Evolutionary conservation across 2,113 vertebrate genomes (phyloP), one percentile per base, ranked within the genome.

Genomic region (Dicrurus megarhynchus): DNA sequence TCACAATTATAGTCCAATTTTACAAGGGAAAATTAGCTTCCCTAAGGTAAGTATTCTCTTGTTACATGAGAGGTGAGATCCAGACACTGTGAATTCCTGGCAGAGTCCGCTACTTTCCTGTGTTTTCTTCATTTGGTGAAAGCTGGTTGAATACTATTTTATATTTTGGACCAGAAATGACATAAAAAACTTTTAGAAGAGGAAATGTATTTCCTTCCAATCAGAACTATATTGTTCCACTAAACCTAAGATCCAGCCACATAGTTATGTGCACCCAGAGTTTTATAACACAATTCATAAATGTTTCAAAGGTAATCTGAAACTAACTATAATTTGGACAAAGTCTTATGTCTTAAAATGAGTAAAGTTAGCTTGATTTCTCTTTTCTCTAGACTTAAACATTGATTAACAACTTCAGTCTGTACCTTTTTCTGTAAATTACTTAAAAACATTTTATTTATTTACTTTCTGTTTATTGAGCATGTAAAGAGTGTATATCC

Each of bases 11-110:
- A 92, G 53, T 19, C 49, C 53, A 92, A 57, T 82, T 96, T 97
- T 95, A 95, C 69, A 93, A 93, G 94, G 95, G 76, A 97, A 97
- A 97, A 97, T 95, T 94, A 96, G 80, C 55, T 92, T 96, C 88
- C 90, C 85, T 86, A 87, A 89, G 86, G 94, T 96, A 95, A 84
- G 78, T 84, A 84, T 90, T 96, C 94, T 97, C 96, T 49, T 88
- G 55, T 95, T 97, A 92, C 93, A 92, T 18, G 35, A 78, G 94
- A 97, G 68, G 95, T 94, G 96, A 96, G 97, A 97, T 96, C 97
- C 97, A 97, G 95, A 76, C 91, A 94, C 94, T 95, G 60, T 91
- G 85, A 97, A 95, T 94, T 97, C 57, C 86, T 97, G 97, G 91
- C 96, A 96, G 32, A 92, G 35, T 41, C 21, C 7, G 35, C 18